Conservation (phyloP, 2,888 invertebrate species). For the Epinotia ramella region DNA sequence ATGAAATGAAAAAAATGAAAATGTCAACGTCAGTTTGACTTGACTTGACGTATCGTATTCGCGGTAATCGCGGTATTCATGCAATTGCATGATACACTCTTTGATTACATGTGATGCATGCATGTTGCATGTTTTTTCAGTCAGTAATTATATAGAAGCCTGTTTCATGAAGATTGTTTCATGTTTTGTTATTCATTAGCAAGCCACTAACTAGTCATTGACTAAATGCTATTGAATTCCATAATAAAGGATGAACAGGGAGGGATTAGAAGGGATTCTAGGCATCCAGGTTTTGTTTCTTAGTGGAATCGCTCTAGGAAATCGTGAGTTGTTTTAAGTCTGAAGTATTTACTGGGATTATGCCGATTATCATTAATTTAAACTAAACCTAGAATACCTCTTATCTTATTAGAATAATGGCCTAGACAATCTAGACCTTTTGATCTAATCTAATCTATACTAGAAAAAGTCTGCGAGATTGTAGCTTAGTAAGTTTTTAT, state of each 20-base stretch:
- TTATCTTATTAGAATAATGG: not conserved
- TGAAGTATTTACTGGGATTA: not conserved
- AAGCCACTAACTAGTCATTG: not conserved
- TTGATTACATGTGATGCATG: too few relatives aligned
- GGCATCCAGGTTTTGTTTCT: conserved; percentile 13
- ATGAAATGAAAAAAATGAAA: too few relatives aligned
- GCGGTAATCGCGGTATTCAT: too few relatives aligned
- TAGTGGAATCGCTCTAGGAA: not conserved
- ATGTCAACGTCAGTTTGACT: too few relatives aligned
- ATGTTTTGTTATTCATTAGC: not conserved
- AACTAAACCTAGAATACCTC: not conserved
- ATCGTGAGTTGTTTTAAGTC: conserved; percentile 7
- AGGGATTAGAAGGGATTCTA: conserved; percentile 11
- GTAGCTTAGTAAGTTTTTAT: too few relatives aligned
- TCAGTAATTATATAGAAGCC: not conserved
- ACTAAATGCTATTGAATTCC: conserved; percentile 6
- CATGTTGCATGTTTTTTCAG: not conserved
- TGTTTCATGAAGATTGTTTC: too few relatives aligned
- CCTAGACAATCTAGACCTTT: not conserved
- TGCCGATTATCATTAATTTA: not conserved
- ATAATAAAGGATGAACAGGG: conserved; percentile 4
- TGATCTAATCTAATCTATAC: not conserved
- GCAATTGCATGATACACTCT: too few relatives aligned
- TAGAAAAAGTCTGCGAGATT: too few relatives aligned
- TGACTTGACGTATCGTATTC: too few relatives aligned